Percentiles rank a stretch among this genome's conserved stretches.
phyloP scores from a whole-genome alignment of 2,888 invertebrate genomes.

The Serripes groenlandicus region DNA sequence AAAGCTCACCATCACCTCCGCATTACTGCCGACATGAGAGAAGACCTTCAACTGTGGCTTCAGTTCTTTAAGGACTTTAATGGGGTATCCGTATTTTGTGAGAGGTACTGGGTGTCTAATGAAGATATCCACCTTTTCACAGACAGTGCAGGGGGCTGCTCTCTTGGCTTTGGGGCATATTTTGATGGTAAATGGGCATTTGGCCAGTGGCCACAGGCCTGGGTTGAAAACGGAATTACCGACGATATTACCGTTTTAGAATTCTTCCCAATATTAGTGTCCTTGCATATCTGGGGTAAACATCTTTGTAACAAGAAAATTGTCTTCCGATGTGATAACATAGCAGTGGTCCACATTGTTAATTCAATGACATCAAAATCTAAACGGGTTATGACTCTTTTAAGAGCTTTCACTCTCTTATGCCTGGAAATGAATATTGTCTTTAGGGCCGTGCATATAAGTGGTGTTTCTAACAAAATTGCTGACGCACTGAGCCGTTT shows the following conservation, averaged over 20 bases:
- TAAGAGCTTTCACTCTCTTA: conserved; percentile 33
- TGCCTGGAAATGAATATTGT: conserved; percentile 32
- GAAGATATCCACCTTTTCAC: conserved; percentile 43
- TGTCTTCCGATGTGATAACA: conserved; percentile 39
- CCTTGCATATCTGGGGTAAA: conserved; percentile 34
- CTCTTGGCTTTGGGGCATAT: conserved; percentile 45
- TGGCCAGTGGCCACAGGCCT: conserved; percentile 36
- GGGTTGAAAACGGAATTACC: conserved; percentile 23
- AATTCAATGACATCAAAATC: conserved; percentile 50
- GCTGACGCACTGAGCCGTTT: conserved; percentile 25
- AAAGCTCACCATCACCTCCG: conserved; percentile 50
- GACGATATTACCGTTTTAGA: conserved; percentile 48
- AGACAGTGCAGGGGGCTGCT: conserved; percentile 35
- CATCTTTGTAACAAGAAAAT: conserved; percentile 37
- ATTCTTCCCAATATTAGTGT: conserved; percentile 31
- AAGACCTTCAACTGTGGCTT: conserved; percentile 46
- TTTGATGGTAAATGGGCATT: too few relatives aligned
- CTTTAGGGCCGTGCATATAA: conserved; percentile 32
- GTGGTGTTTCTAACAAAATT: conserved; percentile 13
- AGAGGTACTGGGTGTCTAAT: conserved; percentile 40
- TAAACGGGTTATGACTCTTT: conserved; percentile 21
- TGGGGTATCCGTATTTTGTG: conserved; percentile 43
- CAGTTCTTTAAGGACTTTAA: conserved; percentile 36
- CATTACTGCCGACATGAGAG: conserved; percentile 25
- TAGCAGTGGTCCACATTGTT: conserved; percentile 38